phyloP scores from a whole-genome alignment of 1,140 invertebrate genomes.

The Arion vulgaris region DNA sequence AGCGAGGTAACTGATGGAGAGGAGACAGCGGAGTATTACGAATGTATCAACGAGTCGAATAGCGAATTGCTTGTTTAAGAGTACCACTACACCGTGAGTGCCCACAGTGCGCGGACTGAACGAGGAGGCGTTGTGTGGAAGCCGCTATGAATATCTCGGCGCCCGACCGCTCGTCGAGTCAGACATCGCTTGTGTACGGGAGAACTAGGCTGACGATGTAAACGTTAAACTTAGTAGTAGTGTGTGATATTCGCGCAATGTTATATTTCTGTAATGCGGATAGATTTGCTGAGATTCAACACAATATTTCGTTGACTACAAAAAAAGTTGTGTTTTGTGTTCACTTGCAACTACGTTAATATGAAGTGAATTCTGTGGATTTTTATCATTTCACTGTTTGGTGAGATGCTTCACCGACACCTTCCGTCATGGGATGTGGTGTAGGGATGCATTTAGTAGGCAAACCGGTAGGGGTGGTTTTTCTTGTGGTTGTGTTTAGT shows the following conservation, averaged over 20 bases:
- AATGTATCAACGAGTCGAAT: background rate
- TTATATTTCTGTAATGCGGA: background rate
- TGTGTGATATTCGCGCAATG: background rate
- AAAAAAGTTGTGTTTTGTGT: background rate
- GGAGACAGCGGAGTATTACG: background rate
- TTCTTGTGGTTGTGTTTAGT: constrained; percentile 28
- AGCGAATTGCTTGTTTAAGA: background rate
- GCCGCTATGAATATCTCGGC: background rate
- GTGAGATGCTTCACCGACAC: background rate
- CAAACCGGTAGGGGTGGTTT: constrained; percentile 13
- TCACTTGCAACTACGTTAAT: background rate
- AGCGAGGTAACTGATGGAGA: background rate
- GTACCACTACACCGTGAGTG: background rate
- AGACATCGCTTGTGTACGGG: background rate
- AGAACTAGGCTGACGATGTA: background rate
- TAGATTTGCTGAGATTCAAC: too few relatives aligned
- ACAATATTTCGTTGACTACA: too few relatives aligned
- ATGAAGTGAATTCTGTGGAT: background rate
- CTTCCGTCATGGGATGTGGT: constrained; percentile 10
- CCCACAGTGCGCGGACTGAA: background rate
- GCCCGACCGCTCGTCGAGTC: background rate
- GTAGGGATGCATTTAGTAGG: constrained; percentile 10
- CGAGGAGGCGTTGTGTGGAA: background rate
- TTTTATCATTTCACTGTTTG: background rate
- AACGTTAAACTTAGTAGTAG: too few relatives aligned